phyloP scores from a whole-genome alignment of 2,888 invertebrate genomes.

The Mechanitis messenoides region DNA sequence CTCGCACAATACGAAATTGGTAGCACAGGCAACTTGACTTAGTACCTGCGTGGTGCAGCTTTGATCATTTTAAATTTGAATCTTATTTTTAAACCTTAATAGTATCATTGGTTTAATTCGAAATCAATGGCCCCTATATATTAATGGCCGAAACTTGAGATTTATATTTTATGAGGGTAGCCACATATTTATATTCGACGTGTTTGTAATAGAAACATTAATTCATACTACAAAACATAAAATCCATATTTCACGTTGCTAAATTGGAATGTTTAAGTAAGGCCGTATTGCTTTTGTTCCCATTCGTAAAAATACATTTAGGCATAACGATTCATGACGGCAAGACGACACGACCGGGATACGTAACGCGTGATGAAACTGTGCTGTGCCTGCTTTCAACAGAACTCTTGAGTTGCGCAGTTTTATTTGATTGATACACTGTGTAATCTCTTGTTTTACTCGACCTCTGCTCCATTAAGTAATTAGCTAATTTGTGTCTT shows the following conservation, averaged over 20 bases:
- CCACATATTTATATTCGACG: too few relatives aligned
- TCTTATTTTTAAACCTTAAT: background rate
- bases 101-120: too few relatives aligned
- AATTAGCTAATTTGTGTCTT: conserved; percentile 37
- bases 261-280: background rate
- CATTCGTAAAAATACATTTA: conserved; percentile 22
- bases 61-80: background rate
- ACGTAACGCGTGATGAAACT: conserved; percentile 61
- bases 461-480: conserved; percentile 49
- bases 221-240: too few relatives aligned
- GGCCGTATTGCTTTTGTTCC: conserved; percentile 19
- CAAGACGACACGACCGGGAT: conserved; percentile 43
- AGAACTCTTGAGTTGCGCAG: conserved; percentile 48
- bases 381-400: conserved; percentile 50
- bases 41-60: conserved; percentile 14
- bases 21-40: conserved; percentile 30
- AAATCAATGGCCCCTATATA: too few relatives aligned
- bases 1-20: conserved; percentile 32
- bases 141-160: too few relatives aligned
- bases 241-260: too few relatives aligned
- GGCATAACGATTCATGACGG: conserved; percentile 30
- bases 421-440: conserved; percentile 69
- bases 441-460: conserved; percentile 61
- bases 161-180: too few relatives aligned
- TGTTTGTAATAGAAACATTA: too few relatives aligned